phyloP scores from a whole-genome alignment of 2,888 invertebrate genomes.

The Eupithecia insigniata region DNA sequence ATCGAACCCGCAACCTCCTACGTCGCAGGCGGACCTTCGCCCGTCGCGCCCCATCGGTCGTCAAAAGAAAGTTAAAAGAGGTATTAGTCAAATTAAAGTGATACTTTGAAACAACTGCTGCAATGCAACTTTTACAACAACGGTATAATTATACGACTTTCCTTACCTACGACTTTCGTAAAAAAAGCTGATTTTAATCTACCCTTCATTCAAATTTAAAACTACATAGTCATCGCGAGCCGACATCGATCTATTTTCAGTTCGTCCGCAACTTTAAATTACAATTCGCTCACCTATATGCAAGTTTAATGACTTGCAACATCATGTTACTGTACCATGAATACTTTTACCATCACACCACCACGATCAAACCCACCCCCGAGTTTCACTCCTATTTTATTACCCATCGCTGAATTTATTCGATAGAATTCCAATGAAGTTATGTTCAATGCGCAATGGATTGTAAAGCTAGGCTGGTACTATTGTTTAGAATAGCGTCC shows the following conservation, averaged over 20 bases:
- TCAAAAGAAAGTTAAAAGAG: too few relatives aligned
- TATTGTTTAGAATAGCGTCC: slow-evolving; percentile 22
- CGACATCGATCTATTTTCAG: slow-evolving; percentile 57
- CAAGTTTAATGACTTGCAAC: slow-evolving; percentile 64
- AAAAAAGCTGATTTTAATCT: background rate
- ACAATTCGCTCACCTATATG: slow-evolving; percentile 64
- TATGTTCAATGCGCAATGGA: slow-evolving; percentile 22
- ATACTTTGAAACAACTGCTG: too few relatives aligned
- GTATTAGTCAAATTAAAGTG: too few relatives aligned
- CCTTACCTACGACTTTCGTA: too few relatives aligned
- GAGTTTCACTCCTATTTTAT: background rate
- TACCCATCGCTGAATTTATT: slow-evolving; percentile 21
- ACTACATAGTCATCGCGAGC: slow-evolving; percentile 31
- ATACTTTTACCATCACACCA: slow-evolving; percentile 37
- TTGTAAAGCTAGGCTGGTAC: background rate
- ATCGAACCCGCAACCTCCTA: too few relatives aligned
- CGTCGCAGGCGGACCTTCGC: too few relatives aligned
- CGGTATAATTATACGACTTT: too few relatives aligned
- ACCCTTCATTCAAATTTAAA: slow-evolving; percentile 22
- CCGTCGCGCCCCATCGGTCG: too few relatives aligned
- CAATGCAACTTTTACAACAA: too few relatives aligned
- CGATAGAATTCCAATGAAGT: background rate
- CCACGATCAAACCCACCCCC: slow-evolving; percentile 14
- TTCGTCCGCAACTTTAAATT: slow-evolving; percentile 72
- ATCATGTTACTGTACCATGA: slow-evolving; percentile 49